Base-by-base conservation (phyloP, 2,888 invertebrate species). In the Mesochorus sp. region DNA sequence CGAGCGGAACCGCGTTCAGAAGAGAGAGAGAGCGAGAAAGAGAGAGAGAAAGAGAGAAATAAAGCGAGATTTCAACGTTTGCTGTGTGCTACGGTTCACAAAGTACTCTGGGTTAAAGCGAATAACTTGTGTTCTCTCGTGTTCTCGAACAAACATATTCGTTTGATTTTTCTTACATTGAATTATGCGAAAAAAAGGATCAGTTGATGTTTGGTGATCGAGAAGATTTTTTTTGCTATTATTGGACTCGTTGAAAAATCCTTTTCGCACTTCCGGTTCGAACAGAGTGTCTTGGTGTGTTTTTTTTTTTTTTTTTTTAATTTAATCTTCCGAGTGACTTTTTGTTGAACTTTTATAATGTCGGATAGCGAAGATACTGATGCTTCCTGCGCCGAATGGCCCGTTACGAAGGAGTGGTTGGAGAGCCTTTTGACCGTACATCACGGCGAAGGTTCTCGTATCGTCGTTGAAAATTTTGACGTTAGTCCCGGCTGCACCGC, bases 401-500 rank as follows among this genome's bases (percentile, higher is more conserved):
- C 92, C 59, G 73, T 81, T 12, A 93, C 92, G 61, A 92, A 92
- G 86, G 93, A 93, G 86, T 93, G 93, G 93, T 91, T 94, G 57
- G 92, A 92, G 83, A 91, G 90, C 62, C 91, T 93, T 53, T 89
- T 93, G 44, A 89, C 88, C 77, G 91, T 92, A 66, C 92, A 93
- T 88, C 93, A 93, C 88, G 87, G 84, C 51, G 79, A 80, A 39
- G 80, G 80, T 44, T 83, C 88, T n/a, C 85, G 86, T 79, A 91
- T 92, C 26, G 86, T 86, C 59, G 91, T 93, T 67, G 83, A 90
- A 76, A 92, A 93, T 83, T 93, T 93, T 85, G 90, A 91, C n/a
- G 92, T 93, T 28, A 89, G 92, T 47, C 93, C 93, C 5, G 93
- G 93, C 42, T 93, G 95, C 81, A 94, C 93, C 14, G 93, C 94